A percentile compares a stretch with the other conserved stretches of the same genome.
Evolutionary conservation across 2,888 invertebrate species (phyloP).

Genomic region (Phanerotoma sp.): DNA sequence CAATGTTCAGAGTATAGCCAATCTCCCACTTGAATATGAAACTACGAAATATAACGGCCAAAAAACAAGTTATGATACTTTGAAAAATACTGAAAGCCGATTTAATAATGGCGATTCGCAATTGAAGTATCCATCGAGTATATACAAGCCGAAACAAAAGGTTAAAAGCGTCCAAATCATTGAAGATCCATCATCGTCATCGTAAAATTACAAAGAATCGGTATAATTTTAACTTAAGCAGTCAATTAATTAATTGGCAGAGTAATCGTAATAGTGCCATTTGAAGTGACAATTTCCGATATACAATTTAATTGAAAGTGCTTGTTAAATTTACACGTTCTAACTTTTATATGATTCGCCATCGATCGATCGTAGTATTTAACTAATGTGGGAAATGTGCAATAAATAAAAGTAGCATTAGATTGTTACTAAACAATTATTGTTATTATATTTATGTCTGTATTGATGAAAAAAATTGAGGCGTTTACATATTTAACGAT

Average conservation of each 20-base stretch:
- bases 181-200: slow-evolving; percentile 46
- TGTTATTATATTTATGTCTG: slow-evolving; percentile 4
- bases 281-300: background rate
- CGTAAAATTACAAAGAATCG: slow-evolving; percentile 21
- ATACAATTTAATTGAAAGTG: background rate
- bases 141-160: slow-evolving; percentile 39
- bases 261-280: background rate
- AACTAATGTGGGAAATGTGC: background rate
- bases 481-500: no score
- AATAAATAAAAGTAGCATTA: background rate
- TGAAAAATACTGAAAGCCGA: slow-evolving; percentile 8
- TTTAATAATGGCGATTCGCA: background rate
- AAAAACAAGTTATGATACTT: slow-evolving; percentile 33
- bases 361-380: no score
- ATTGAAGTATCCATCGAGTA: slow-evolving; percentile 24
- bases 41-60: slow-evolving; percentile 16
- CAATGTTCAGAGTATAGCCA: background rate
- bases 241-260: background rate
- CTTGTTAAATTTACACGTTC: background rate
- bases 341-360: background rate
- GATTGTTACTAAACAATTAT: background rate
- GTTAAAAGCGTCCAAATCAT: slow-evolving; percentile 52
- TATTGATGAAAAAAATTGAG: background rate
- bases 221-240: background rate
- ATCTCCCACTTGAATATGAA: slow-evolving; percentile 23